These are phyloP conservation scores for Anas platyrhynchos DNA, from an alignment of 2,113 vertebrate genomes.

Conservation along the genomic window DNA sequence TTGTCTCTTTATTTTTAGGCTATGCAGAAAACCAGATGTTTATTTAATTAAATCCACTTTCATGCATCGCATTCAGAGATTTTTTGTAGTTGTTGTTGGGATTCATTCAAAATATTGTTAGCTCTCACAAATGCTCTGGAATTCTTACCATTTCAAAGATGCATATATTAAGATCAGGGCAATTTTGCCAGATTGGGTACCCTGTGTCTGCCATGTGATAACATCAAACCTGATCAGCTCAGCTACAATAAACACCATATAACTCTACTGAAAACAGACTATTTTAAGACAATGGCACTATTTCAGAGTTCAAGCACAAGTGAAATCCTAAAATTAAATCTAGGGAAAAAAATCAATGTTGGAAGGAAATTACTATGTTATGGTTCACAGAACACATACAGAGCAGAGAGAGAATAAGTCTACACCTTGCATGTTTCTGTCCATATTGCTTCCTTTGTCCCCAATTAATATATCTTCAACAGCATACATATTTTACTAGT, in stretches of 20 bases:
- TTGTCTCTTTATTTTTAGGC: slow-evolving; percentile 67
- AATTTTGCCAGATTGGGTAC: not conserved
- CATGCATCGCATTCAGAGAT: slow-evolving; percentile 22
- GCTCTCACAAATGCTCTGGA: not conserved
- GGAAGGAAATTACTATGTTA: not conserved
- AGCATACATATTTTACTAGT: not conserved
- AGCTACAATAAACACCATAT: not conserved
- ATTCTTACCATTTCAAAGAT: not conserved
- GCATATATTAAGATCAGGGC: not conserved
- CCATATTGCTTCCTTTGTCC: not conserved
- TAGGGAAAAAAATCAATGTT: not conserved
- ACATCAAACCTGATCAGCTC: not conserved
- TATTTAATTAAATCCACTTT: slow-evolving; percentile 75
- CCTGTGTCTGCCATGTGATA: not conserved
- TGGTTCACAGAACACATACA: not conserved
- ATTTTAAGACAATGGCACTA: not conserved
- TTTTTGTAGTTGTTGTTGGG: not conserved
- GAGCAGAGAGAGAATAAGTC: not conserved
- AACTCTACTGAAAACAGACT: not conserved
- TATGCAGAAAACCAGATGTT: slow-evolving; percentile 80
- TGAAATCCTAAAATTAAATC: not conserved
- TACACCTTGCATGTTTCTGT: not conserved
- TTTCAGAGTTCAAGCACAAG: not conserved
- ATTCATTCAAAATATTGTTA: slow-evolving; percentile 36
- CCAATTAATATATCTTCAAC: not conserved